phyloP scores from a whole-genome alignment of 2,888 invertebrate species.

The Amiota mariae region DNA sequence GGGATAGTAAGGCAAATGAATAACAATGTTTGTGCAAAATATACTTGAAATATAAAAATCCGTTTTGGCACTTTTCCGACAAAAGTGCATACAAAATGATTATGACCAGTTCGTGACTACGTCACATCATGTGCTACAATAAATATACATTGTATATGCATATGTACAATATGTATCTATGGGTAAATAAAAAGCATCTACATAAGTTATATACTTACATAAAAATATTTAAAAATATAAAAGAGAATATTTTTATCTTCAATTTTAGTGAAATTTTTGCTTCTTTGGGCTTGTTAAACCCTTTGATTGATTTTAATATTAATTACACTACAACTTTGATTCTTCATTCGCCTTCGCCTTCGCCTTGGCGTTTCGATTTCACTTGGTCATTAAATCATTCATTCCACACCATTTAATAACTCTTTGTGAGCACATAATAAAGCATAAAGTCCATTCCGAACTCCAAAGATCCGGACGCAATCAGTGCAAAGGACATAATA shows the following conservation, averaged over 20 bases:
- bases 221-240: too few relatives aligned
- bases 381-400: conserved; percentile 25
- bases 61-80: conserved; percentile 56
- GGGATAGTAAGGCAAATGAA: neutral
- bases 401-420: conserved; percentile 15
- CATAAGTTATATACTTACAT: too few relatives aligned
- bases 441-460: neutral
- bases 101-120: conserved; percentile 57
- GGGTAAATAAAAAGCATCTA: too few relatives aligned
- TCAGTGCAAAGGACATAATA: neutral
- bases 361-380: conserved; percentile 51
- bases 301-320: neutral
- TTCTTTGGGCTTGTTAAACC: neutral
- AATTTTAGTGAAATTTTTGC: too few relatives aligned
- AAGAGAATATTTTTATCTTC: too few relatives aligned
- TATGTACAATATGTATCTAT: too few relatives aligned
- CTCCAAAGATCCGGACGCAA: neutral
- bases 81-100: conserved; percentile 50
- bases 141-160: neutral
- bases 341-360: conserved; percentile 47
- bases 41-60: conserved; percentile 53
- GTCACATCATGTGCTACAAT: neutral
- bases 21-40: neutral
- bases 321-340: conserved; percentile 21
- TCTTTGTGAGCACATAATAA: neutral